A percentile compares a stretch with the other conserved stretches of the same genome.
Evolutionary conservation across 2,888 invertebrate species (phyloP).

Genomic region (Oxystoma pomonae): DNA sequence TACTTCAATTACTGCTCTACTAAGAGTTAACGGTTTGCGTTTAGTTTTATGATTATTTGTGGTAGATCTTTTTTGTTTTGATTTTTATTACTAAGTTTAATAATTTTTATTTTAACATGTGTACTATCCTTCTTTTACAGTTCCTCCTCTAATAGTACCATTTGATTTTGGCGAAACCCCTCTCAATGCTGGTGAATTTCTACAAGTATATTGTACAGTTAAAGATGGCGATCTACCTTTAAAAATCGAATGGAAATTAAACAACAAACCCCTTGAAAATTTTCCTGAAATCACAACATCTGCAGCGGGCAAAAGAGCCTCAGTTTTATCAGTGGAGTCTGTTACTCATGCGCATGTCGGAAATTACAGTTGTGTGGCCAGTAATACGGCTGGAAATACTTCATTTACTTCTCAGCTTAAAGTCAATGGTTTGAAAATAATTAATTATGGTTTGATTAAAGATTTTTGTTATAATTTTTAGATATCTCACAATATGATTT

Average conservation of each 20-base stretch:
- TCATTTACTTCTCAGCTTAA: slow-evolving; percentile 49
- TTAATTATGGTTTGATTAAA: too few relatives aligned
- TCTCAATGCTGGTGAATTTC: slow-evolving; percentile 57
- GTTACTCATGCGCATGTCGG: slow-evolving; percentile 67
- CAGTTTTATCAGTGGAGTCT: slow-evolving; percentile 62
- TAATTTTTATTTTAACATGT: neutral
- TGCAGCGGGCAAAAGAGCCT: slow-evolving; percentile 46
- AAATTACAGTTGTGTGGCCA: slow-evolving; percentile 70
- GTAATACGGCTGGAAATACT: slow-evolving; percentile 39
- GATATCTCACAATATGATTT: neutral
- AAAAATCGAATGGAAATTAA: slow-evolving; percentile 59
- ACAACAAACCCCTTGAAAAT: slow-evolving; percentile 44
- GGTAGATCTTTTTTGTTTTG: neutral
- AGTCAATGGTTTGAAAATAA: slow-evolving; percentile 60
- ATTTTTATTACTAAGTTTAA: too few relatives aligned
- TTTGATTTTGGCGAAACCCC: slow-evolving; percentile 63
- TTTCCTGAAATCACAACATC: slow-evolving; percentile 38
- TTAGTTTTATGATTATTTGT: too few relatives aligned
- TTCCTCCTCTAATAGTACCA: slow-evolving; percentile 62
- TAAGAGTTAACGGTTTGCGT: slow-evolving; percentile 72
- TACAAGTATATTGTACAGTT: slow-evolving; percentile 60
- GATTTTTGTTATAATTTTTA: neutral
- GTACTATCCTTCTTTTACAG: slow-evolving; percentile 42
- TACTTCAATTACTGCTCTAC: slow-evolving; percentile 38
- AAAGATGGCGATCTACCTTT: slow-evolving; percentile 64